Conservation (phyloP, 2,888 invertebrate species). For the Elysia crispata region DNA sequence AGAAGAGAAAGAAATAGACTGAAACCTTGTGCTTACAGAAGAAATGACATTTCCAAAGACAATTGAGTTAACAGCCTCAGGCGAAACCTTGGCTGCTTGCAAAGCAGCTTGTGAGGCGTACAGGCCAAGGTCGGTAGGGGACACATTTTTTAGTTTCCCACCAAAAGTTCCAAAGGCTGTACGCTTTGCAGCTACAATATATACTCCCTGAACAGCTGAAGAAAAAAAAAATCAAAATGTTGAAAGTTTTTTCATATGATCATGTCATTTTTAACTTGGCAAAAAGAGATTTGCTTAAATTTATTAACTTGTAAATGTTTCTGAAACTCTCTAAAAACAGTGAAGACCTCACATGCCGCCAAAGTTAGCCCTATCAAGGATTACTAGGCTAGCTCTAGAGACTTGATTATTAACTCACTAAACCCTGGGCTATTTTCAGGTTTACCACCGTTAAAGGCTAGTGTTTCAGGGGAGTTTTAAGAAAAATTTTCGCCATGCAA, state of each 20-base stretch:
- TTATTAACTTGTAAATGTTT: not conserved
- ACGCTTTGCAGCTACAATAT: conserved; percentile 92
- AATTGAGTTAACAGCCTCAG: conserved; percentile 92
- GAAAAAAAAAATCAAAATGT: conserved; percentile 12
- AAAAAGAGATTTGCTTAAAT: not conserved
- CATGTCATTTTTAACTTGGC: not conserved
- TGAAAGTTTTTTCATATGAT: no score
- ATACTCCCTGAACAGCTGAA: conserved; percentile 74
- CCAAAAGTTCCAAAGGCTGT: conserved; percentile 98
- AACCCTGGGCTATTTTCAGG: no score
- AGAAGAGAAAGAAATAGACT: no score
- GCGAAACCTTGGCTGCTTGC: conserved; percentile 81
- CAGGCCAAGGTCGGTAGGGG: conserved; percentile 84
- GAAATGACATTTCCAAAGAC: conserved; percentile 92
- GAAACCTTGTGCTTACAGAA: no score
- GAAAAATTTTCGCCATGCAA: no score
- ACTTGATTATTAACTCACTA: no score
- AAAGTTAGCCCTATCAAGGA: no score
- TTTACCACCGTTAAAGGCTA: no score
- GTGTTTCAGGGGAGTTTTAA: no score
- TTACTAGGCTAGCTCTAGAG: no score
- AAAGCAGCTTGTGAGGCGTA: conserved; percentile 79
- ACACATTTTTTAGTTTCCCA: conserved; percentile 79
- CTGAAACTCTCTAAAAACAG: no score
- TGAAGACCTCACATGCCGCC: no score